Evolutionary conservation across 2,797 vertebrate species (phyloP).

Genomic region (Sandelia bainsii): DNA sequence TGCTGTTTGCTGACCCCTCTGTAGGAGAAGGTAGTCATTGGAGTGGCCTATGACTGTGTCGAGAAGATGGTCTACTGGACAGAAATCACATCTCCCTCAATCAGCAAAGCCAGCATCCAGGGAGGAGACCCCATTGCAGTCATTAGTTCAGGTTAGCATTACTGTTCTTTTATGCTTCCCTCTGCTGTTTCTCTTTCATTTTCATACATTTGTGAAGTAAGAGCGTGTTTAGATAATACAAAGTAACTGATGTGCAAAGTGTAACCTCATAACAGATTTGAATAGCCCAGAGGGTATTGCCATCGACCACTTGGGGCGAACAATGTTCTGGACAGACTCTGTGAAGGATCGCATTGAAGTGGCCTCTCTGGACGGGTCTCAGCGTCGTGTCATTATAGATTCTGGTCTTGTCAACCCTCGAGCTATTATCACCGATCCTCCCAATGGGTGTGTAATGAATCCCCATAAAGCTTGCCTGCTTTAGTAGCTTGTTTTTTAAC

Average conservation of each 20-base stretch:
- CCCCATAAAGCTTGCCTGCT: background rate
- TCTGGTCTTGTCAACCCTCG: conserved; percentile 91
- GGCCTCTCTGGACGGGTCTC: conserved; percentile 89
- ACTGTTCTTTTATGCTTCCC: conserved; percentile 1
- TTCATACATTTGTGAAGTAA: background rate
- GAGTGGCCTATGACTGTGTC: conserved; percentile 92
- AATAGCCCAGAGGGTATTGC: conserved; percentile 93
- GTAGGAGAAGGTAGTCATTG: conserved; percentile 93
- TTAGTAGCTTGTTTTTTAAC: conserved; percentile 1
- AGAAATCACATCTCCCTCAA: conserved; percentile 92
- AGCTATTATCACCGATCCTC: conserved; percentile 88
- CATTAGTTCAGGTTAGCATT: conserved; percentile 85
- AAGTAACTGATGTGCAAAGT: background rate
- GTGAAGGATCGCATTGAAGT: conserved; percentile 91
- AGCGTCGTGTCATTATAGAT: conserved; percentile 90
- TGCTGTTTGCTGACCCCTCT: conserved; percentile 48
- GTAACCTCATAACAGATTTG: conserved; percentile 81
- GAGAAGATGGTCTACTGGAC: conserved; percentile 97
- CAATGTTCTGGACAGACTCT: conserved; percentile 96
- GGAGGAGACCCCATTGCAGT: conserved; percentile 88
- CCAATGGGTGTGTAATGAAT: conserved; percentile 85
- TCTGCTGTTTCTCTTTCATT: background rate
- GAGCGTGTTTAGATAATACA: background rate
- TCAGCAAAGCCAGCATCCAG: conserved; percentile 89
- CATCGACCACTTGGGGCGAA: conserved; percentile 90